Conservation (phyloP, 2,797 vertebrate species). For the Garrulus glandarius region DNA sequence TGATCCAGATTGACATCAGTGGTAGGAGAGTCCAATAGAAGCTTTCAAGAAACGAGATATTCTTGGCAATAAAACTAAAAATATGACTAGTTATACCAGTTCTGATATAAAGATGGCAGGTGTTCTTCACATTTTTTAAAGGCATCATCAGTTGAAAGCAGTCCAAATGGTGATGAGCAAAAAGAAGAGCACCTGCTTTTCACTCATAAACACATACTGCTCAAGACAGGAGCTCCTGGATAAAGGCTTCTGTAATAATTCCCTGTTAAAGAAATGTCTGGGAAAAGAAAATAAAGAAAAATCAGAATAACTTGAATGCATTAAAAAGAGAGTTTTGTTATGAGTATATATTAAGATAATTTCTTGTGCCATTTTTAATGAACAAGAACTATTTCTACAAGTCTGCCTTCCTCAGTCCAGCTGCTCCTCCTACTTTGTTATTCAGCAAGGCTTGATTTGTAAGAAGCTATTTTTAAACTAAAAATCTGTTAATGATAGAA, state of each 20-base stretch:
- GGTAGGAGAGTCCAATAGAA: not conserved
- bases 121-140: conserved; percentile 8
- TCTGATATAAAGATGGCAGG: conserved; percentile 26
- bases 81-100: conserved; percentile 29
- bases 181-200: conserved; percentile 46
- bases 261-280: not conserved
- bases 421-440: not conserved
- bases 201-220: not conserved
- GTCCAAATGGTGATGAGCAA: conserved; percentile 54
- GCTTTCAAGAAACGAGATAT: conserved; percentile 33
- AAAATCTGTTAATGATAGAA: not conserved
- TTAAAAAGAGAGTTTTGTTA: not conserved
- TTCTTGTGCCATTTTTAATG: not conserved
- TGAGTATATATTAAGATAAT: not conserved
- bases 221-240: not conserved
- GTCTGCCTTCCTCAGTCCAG: not conserved
- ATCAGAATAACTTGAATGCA: not conserved
- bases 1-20: not conserved
- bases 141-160: conserved; percentile 37
- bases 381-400: not conserved
- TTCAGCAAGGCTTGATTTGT: not conserved
- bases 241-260: conserved; percentile 4
- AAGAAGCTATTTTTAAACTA: not conserved
- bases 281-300: not conserved
- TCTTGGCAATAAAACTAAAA: conserved; percentile 51